Conservation (phyloP, 2,888 invertebrate genomes). For the Ametastegia equiseti region DNA sequence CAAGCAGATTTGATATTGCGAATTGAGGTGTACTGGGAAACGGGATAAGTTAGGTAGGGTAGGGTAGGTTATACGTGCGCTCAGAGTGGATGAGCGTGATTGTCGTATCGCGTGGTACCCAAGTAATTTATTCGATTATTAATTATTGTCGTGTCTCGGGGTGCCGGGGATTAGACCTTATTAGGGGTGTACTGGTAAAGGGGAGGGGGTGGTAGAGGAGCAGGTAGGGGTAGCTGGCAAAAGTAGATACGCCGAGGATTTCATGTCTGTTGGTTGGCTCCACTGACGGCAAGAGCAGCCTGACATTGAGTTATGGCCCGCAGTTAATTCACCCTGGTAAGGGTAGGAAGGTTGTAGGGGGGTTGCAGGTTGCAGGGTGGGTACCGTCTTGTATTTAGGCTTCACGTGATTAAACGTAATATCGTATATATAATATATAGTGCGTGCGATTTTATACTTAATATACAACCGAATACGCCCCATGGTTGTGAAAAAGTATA, state of each 20-base stretch:
- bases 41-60: neutral
- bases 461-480: no score
- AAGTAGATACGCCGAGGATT: conserved; percentile 35
- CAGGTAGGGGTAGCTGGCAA: conserved; percentile 4
- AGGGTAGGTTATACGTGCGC: neutral
- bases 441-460: conserved; percentile 40
- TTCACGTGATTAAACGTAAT: conserved; percentile 50
- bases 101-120: conserved; percentile 36
- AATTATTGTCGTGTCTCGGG: conserved; percentile 39
- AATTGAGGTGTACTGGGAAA: neutral
- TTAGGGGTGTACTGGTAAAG: neutral
- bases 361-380: no score
- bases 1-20: neutral
- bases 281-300: conserved; percentile 26
- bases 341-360: no score
- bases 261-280: conserved; percentile 27
- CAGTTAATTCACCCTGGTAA: conserved; percentile 45
- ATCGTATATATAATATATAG: no score
- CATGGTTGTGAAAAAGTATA: conserved; percentile 18
- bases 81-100: conserved; percentile 31
- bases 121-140: conserved; percentile 42
- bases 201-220: conserved; percentile 6
- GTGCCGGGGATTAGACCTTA: conserved; percentile 34
- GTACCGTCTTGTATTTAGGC: conserved; percentile 46
- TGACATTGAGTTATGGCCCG: conserved; percentile 50